These are phyloP conservation scores for Salarias fasciatus DNA, from an alignment of 2,797 vertebrate genomes.

Conservation along the genomic window DNA sequence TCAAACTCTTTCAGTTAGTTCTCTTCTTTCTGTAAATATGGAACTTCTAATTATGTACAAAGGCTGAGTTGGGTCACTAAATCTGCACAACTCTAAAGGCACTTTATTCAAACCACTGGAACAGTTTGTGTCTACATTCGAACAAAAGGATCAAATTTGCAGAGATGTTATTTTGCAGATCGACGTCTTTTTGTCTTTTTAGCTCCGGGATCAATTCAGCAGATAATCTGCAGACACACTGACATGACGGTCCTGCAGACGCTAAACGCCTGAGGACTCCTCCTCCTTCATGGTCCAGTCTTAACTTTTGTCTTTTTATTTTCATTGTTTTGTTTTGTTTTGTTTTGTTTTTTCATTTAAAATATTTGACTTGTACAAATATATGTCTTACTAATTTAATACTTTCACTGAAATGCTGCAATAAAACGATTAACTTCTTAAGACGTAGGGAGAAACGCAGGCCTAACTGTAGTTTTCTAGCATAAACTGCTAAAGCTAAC, in stretches of 20 bases:
- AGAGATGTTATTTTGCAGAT: conserved; percentile 23
- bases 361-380: conserved; percentile 47
- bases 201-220: conserved; percentile 29
- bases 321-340: too few relatives aligned
- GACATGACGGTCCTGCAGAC: conserved; percentile 39
- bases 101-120: conserved; percentile 81
- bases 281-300: conserved; percentile 32
- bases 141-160: conserved; percentile 48
- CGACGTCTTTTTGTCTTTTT: conserved; percentile 20
- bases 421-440: conserved; percentile 50
- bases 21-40: conserved; percentile 73
- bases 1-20: conserved; percentile 52
- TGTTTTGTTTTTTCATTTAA: conserved; percentile 23
- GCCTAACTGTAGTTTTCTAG: conserved; percentile 38
- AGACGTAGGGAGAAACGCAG: conserved; percentile 47
- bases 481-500: too few relatives aligned
- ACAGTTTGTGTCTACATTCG: conserved; percentile 58
- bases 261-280: conserved; percentile 29
- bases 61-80: conserved; percentile 75
- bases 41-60: conserved; percentile 67
- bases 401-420: conserved; percentile 59
- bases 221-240: too few relatives aligned
- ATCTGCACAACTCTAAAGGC: conserved; percentile 85
- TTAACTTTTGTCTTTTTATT: conserved; percentile 37
- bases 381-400: conserved; percentile 58